phyloP scores from a whole-genome alignment of 53 echinoderm and acorn worm genomes.

The Astropecten irregularis region DNA sequence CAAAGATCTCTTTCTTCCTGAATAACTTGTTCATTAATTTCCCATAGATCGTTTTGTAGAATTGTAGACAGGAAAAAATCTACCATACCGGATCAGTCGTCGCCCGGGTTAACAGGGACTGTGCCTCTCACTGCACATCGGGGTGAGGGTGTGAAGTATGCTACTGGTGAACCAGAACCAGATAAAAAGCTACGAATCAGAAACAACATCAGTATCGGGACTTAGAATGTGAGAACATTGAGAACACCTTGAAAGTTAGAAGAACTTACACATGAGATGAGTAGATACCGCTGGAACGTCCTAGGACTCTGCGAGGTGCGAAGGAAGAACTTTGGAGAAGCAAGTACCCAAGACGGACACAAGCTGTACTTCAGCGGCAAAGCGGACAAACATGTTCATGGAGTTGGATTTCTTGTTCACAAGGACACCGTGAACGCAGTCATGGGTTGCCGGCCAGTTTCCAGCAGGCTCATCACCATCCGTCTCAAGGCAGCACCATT shows the following conservation, averaged over 20 bases:
- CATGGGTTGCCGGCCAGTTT: conserved; percentile 50
- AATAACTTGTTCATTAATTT: no score
- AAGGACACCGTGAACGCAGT: conserved; percentile 15
- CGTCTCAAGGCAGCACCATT: conserved; percentile 54
- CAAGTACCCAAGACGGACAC: conserved; percentile 21
- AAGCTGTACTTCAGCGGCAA: conserved; percentile 42
- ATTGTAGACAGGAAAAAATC: no score
- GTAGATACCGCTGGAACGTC: conserved; percentile 56
- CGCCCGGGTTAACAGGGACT: conserved; percentile 64
- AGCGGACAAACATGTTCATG: not conserved
- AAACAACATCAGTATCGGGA: conserved; percentile 33
- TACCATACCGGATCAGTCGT: conserved; percentile 68
- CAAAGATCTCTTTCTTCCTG: no score
- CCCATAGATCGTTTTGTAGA: no score
- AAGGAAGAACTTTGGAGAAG: conserved; percentile 31
- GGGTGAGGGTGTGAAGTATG: conserved; percentile 55
- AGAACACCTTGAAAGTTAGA: conserved; percentile 39
- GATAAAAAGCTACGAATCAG: conserved; percentile 4
- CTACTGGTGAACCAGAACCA: not conserved
- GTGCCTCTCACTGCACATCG: not conserved
- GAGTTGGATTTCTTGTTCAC: conserved; percentile 15
- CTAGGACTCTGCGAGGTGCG: conserved; percentile 51
- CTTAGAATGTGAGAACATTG: conserved; percentile 67
- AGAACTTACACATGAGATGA: conserved; percentile 52
- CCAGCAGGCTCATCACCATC: conserved; percentile 54